Percentiles rank a stretch among this genome's conserved stretches.
Evolutionary conservation across 2,888 invertebrate genomes (phyloP).

Genomic region (Macrophya alboannulata): DNA sequence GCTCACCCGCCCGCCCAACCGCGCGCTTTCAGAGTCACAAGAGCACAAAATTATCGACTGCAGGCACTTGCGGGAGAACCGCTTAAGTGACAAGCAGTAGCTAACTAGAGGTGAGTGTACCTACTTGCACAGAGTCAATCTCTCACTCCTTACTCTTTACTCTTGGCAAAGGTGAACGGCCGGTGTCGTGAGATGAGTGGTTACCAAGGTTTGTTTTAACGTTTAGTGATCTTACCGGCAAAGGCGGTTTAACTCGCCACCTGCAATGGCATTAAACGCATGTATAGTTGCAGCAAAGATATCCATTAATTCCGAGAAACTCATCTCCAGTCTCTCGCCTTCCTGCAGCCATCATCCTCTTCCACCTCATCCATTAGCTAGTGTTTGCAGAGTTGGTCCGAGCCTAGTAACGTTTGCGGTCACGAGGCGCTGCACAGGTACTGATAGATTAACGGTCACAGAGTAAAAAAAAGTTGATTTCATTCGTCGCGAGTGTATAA

Average conservation of each 20-base stretch:
- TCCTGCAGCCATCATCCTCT: conserved; percentile 20
- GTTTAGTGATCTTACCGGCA: conserved; percentile 1
- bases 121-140: not conserved
- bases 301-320: conserved; percentile 46
- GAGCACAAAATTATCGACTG: conserved; percentile 22
- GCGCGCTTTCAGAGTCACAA: conserved; percentile 12
- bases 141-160: conserved; percentile 1
- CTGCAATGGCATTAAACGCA: conserved; percentile 20
- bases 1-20: not conserved
- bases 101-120: conserved; percentile 35
- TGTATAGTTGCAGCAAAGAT: conserved; percentile 4
- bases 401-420: conserved; percentile 33
- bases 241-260: not conserved
- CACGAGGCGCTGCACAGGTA: not conserved
- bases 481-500: not conserved
- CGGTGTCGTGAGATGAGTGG: conserved; percentile 21
- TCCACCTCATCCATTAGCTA: conserved; percentile 59
- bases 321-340: conserved; percentile 53
- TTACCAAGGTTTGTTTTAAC: conserved; percentile 34
- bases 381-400: conserved; percentile 59
- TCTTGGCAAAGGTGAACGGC: conserved; percentile 37
- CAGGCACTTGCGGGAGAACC: not conserved
- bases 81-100: conserved; percentile 4
- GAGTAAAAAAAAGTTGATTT: not conserved
- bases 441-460: not conserved